Base-by-base conservation (phyloP, 1,140 invertebrate genomes). In the Pteromalus puparum region DNA sequence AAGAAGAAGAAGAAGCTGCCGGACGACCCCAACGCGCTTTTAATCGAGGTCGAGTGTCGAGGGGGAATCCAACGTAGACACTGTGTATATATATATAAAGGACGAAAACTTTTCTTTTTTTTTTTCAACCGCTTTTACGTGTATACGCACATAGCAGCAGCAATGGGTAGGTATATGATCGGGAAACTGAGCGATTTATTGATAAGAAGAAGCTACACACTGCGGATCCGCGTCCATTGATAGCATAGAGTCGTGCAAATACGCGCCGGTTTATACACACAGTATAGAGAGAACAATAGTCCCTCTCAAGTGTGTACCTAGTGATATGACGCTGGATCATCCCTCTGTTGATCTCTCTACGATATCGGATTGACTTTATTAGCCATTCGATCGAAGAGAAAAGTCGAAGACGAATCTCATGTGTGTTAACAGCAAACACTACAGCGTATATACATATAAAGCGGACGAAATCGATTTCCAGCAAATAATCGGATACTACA, bases 401-500 rank as follows among this genome's bases (percentile, higher is more conserved):
- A 68, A 26, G 10, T n/a, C 21, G 65, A 68, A n/a, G 65, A 68
- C 5, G 21, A 38, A 76, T 10, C 46, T 73, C 77, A 81, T 84
- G 70, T 81, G 76, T 42, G 38, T n/a, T 21, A 65, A 70, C 53
- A 82, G 65, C 87, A 90, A 88, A 89, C 89, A 90, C 88, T 89
- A 90, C 88, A 89, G n/a, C n/a, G n/a, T n/a, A n/a, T n/a, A n/a
- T n/a, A n/a, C n/a, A n/a, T n/a, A n/a, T n/a, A n/a, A n/a, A n/a
- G n/a, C n/a, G n/a, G n/a, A n/a, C 87, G 89, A 88, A 92, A 92
- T 91, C 90, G 91, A 92, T 92, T 92, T 91, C 87, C 87, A 90
- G 90, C 90, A 91, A 92, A 92, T 92, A 92, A 91, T 92, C 91
- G 90, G 91, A 91, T 92, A 91, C 89, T 91, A 85, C 80, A 85